These are phyloP conservation scores for Bombus waltoni DNA, from an alignment of 1,140 invertebrate genomes.

Conservation along the genomic window DNA sequence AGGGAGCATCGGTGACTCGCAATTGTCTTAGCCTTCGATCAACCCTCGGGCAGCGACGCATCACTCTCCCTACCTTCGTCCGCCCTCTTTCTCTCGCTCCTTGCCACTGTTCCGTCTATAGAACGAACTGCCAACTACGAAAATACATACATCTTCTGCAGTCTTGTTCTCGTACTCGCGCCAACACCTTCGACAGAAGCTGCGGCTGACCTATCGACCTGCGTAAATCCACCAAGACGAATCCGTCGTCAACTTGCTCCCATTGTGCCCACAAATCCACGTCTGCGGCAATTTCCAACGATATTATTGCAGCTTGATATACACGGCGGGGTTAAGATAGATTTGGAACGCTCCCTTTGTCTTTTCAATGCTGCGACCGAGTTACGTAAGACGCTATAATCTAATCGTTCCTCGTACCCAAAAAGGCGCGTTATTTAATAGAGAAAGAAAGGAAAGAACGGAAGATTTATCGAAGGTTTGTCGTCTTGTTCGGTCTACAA, in stretches of 20 bases:
- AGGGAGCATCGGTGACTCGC: constrained; percentile 22
- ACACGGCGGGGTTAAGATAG: too few relatives aligned
- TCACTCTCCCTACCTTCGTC: neutral
- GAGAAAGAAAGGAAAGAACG: too few relatives aligned
- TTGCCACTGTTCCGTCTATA: neutral
- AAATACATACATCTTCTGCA: constrained; percentile 51
- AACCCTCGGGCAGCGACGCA: neutral
- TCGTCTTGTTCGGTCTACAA: too few relatives aligned
- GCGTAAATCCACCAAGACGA: constrained; percentile 27
- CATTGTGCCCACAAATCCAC: neutral
- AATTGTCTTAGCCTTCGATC: constrained; percentile 55
- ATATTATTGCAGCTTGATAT: neutral
- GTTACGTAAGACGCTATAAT: too few relatives aligned
- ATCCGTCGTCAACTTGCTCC: too few relatives aligned
- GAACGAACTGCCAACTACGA: neutral
- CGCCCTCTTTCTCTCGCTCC: neutral
- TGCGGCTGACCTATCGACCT: constrained; percentile 8
- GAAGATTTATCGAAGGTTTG: too few relatives aligned
- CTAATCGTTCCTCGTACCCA: too few relatives aligned
- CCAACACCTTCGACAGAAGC: constrained; percentile 6
- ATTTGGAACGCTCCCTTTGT: too few relatives aligned
- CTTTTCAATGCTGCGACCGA: too few relatives aligned
- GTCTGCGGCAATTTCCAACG: too few relatives aligned
- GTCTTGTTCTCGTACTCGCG: neutral
- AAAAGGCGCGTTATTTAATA: too few relatives aligned